Evolutionary conservation across 2,888 invertebrate genomes (phyloP).

Genomic region (Abrostola triplasia): DNA sequence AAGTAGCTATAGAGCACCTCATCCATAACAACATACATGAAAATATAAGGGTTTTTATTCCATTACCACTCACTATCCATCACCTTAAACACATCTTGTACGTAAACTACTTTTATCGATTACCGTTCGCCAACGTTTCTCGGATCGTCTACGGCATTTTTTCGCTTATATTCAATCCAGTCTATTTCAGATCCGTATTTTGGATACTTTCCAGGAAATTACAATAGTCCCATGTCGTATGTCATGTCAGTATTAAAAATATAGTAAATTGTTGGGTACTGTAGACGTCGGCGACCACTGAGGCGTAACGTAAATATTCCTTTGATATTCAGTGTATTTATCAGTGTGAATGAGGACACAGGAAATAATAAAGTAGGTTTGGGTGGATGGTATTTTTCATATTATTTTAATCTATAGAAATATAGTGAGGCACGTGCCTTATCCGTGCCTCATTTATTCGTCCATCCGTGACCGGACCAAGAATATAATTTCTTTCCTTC

Average conservation of each 20-base stretch:
- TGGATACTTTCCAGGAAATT: slow-evolving; percentile 59
- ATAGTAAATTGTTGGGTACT: slow-evolving; percentile 51
- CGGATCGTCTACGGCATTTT: slow-evolving; percentile 6
- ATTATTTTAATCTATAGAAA: slow-evolving; percentile 1
- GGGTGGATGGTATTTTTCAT: slow-evolving; percentile 17
- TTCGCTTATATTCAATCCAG: slow-evolving; percentile 28
- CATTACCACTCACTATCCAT: neutral
- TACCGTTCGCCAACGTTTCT: slow-evolving; percentile 17
- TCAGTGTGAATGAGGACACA: slow-evolving; percentile 30
- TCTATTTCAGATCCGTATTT: slow-evolving; percentile 53
- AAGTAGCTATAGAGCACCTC: too few relatives aligned
- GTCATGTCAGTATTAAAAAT: slow-evolving; percentile 60
- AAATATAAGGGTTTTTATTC: neutral
- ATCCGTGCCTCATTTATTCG: too few relatives aligned
- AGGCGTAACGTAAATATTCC: slow-evolving; percentile 47
- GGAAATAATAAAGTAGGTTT: slow-evolving; percentile 42
- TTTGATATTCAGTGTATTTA: slow-evolving; percentile 45
- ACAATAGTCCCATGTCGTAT: slow-evolving; percentile 54
- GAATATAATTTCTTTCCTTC: too few relatives aligned
- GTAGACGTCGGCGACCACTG: slow-evolving; percentile 37
- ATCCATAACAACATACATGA: too few relatives aligned
- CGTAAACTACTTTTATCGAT: slow-evolving; percentile 19
- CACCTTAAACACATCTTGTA: slow-evolving; percentile 9
- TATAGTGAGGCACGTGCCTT: too few relatives aligned
- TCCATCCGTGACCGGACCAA: too few relatives aligned